phyloP scores from a whole-genome alignment of 1,140 invertebrate genomes.

The Drosophila hydei region DNA sequence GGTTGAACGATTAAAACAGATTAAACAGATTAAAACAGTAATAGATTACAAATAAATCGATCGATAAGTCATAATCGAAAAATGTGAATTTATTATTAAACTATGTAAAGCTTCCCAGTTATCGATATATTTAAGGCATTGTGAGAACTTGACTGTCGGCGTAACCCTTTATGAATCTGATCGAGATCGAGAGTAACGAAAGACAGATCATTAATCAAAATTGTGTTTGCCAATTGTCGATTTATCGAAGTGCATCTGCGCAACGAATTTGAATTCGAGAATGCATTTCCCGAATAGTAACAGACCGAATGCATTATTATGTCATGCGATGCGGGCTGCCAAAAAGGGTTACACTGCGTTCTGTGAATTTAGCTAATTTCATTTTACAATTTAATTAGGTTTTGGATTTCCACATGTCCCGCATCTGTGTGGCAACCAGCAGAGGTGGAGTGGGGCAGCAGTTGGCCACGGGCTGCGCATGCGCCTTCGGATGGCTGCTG shows the following conservation, averaged over 20 bases:
- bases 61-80: no score
- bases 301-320: conserved; percentile 56
- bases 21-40: no score
- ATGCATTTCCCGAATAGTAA: conserved; percentile 1
- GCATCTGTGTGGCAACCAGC: conserved; percentile 38
- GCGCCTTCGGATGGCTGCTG: conserved; percentile 41
- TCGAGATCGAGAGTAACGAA: neutral
- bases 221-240: conserved; percentile 37
- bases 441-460: neutral
- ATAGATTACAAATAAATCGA: no score
- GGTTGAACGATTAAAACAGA: no score
- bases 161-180: conserved; percentile 3
- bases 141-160: neutral
- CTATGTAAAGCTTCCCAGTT: neutral
- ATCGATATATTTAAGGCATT: neutral
- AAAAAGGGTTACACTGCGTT: conserved; percentile 51
- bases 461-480: conserved; percentile 58
- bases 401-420: conserved; percentile 76
- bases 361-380: conserved; percentile 68
- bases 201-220: conserved; percentile 59
- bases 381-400: conserved; percentile 77
- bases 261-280: conserved; percentile 51
- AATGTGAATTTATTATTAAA: no score
- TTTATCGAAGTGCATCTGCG: conserved; percentile 51
- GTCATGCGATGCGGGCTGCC: conserved; percentile 64